Conservation (phyloP, 2,113 vertebrate genomes). For the Erythrolamprus reginae region DNA sequence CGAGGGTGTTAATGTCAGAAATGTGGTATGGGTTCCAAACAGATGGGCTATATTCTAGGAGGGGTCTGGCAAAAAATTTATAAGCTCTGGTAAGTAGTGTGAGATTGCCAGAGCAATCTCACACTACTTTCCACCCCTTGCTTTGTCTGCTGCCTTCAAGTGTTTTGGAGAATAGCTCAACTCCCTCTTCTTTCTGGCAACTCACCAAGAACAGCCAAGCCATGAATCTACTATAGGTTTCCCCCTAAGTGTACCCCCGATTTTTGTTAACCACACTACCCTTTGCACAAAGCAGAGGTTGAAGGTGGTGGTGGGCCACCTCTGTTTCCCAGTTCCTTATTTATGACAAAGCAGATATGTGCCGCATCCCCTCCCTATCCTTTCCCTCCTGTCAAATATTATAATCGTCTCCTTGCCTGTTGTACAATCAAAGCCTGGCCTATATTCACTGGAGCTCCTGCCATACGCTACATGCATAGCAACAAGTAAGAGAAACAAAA, state of each 20-base stretch:
- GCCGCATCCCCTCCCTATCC: conserved; percentile 50
- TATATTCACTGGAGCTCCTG: conserved; percentile 62
- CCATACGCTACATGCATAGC: conserved; percentile 62
- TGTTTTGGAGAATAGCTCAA: no score
- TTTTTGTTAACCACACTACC: conserved; percentile 41
- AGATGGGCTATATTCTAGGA: no score
- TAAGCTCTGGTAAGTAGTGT: no score
- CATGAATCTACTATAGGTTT: neutral
- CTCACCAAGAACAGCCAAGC: neutral
- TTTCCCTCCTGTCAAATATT: conserved; percentile 63
- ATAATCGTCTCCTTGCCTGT: conserved; percentile 67
- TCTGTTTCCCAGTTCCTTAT: conserved; percentile 47
- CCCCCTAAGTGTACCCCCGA: conserved; percentile 17
- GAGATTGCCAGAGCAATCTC: no score
- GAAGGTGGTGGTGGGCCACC: neutral
- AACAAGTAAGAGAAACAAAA: conserved; percentile 63
- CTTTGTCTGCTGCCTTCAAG: no score
- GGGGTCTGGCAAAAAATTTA: no score
- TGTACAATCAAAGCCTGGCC: conserved; percentile 68
- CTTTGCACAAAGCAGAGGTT: conserved; percentile 28
- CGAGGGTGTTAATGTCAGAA: no score
- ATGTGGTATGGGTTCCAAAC: no score
- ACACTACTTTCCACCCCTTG: no score
- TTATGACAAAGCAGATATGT: conserved; percentile 65
- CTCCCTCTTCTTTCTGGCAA: no score